Percentiles rank a stretch among this genome's conserved stretches.
Evolutionary conservation across 2,797 vertebrate genomes (phyloP).

Genomic region (Squalus acanthias): DNA sequence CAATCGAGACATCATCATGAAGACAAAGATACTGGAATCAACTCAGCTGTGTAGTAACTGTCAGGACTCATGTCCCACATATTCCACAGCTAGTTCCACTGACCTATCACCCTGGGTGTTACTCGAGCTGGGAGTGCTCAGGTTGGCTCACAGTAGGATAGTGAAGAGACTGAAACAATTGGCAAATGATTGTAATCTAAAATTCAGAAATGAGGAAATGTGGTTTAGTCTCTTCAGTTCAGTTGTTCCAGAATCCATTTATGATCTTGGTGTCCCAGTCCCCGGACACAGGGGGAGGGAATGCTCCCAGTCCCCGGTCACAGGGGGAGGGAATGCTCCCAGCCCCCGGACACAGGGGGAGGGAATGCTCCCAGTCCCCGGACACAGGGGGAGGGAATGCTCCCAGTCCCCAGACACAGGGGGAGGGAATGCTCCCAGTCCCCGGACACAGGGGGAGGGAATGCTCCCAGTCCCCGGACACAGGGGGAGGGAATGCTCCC

Average conservation of each 20-base stretch:
- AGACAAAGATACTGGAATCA: background rate
- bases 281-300: background rate
- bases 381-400: background rate
- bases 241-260: background rate
- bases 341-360: background rate
- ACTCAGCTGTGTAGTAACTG: no score
- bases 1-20: background rate
- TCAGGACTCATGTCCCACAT: background rate
- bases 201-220: background rate
- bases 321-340: background rate
- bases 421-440: background rate
- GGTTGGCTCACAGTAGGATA: background rate
- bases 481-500: background rate
- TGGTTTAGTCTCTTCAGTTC: background rate
- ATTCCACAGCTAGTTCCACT: background rate
- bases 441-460: background rate
- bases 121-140: background rate
- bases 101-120: background rate
- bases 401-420: background rate
- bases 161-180: background rate
- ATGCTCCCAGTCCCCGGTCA: background rate
- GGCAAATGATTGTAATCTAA: background rate
- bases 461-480: background rate
- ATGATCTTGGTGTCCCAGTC: background rate
- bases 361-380: no score